phyloP scores from a whole-genome alignment of 2,113 vertebrate species.

The Megaceryle maxima region DNA sequence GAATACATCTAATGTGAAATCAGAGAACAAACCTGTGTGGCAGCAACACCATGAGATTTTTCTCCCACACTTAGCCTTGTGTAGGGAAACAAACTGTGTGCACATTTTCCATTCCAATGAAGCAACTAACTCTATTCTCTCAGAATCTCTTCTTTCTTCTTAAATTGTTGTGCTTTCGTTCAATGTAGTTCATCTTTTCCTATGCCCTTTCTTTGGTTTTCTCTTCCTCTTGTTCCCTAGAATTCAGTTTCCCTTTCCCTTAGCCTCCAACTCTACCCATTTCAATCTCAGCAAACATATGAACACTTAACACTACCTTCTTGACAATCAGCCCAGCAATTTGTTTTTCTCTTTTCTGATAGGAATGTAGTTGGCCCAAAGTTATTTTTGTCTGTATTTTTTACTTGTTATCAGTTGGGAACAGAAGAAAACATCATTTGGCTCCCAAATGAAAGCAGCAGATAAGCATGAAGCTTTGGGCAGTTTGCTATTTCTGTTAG shows the following conservation, averaged over 20 bases:
- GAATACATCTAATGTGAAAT: background rate
- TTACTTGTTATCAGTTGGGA: background rate
- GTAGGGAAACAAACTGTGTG: background rate
- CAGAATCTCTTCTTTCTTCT: background rate
- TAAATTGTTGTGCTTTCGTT: background rate
- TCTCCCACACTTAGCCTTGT: background rate
- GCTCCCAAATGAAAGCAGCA: background rate
- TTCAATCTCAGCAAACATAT: background rate
- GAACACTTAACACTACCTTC: background rate
- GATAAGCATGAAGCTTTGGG: constrained; percentile 8
- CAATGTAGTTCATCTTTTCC: background rate
- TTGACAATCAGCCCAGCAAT: background rate
- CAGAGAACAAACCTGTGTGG: background rate
- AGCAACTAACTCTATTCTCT: background rate
- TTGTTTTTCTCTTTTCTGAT: background rate
- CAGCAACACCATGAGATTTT: background rate
- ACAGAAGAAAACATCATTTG: constrained; percentile 23
- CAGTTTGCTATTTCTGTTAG: background rate
- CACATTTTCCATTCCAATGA: background rate
- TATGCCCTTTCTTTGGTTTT: background rate
- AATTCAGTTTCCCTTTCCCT: background rate
- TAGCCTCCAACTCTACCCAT: background rate
- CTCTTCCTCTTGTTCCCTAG: background rate
- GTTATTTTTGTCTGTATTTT: background rate
- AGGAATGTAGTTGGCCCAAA: background rate